These are phyloP conservation scores for Herminia tarsipennalis DNA, from an alignment of 2,888 invertebrate species.

Conservation along the genomic window DNA sequence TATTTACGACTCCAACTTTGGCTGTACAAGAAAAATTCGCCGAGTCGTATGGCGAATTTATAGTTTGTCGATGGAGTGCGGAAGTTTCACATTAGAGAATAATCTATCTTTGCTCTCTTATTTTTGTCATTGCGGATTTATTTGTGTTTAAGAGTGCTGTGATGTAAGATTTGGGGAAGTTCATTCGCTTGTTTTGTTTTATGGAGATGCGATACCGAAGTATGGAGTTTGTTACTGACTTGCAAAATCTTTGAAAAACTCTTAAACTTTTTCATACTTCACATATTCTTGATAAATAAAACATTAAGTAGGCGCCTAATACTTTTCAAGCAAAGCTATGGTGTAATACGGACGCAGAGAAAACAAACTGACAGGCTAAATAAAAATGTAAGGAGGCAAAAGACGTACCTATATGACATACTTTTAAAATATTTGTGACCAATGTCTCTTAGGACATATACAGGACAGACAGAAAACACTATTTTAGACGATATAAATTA, in stretches of 20 bases:
- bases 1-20: constrained; percentile 80
- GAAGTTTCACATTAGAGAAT: constrained; percentile 66
- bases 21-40: constrained; percentile 68
- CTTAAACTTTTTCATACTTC: too few relatives aligned
- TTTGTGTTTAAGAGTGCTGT: constrained; percentile 63
- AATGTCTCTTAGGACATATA: too few relatives aligned
- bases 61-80: constrained; percentile 69
- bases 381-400: too few relatives aligned
- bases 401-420: too few relatives aligned
- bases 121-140: constrained; percentile 55
- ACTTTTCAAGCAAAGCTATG: too few relatives aligned
- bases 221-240: constrained; percentile 15
- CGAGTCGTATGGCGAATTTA: constrained; percentile 70
- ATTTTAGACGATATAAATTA: too few relatives aligned
- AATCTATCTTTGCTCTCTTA: constrained; percentile 53
- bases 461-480: too few relatives aligned
- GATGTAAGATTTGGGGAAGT: constrained; percentile 42
- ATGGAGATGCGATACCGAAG: constrained; percentile 23
- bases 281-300: too few relatives aligned
- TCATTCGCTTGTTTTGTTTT: constrained; percentile 36
- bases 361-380: too few relatives aligned
- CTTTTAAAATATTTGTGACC: too few relatives aligned
- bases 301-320: too few relatives aligned
- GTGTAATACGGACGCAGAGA: too few relatives aligned
- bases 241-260: constrained; percentile 14